Base-by-base conservation (phyloP, 1,140 invertebrate genomes). In the Aleiodes sp. region DNA sequence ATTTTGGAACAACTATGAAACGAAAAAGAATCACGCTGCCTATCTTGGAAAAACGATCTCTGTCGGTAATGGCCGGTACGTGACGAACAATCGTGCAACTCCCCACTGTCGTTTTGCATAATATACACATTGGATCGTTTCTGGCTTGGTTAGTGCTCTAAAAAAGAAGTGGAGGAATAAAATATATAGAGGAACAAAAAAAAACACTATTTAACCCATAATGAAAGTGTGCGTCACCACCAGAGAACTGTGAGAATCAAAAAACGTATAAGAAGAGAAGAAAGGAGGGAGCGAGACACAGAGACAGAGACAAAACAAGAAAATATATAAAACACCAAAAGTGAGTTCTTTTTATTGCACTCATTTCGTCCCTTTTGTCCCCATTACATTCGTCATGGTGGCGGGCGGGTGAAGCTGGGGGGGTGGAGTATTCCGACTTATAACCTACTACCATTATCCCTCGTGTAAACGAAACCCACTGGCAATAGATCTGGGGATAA, bases 11-110 rank as follows among this genome's bases (percentile, higher is more conserved):
- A 74, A 76, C 70, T 72, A 73, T 70, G 74, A 61, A 65, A 74
- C 77, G 71, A 70, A 65, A 71, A 65, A 66, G 69, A 62, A 52
- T 52, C 46, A 52, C 16, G 41, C n/a, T n/a, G 43, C 46, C 72
- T 76, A 75, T 78, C 77, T 68, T 64, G 56, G 24, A 75, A 73
- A 73, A 76, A 73, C 61, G 70, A 76, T 76, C 75, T 76, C 43
- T 72, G 70, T 62, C 73, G 65, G 66, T 80, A 81, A 80, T 80
- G 74, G 77, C 67, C 70, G 64, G 52, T 80, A 80, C 78, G 78
- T 80, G 79, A 81, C 78, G 73, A 73, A 64, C n/a, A 29, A 67
- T 29, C 10, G n/a, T 59, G 56, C 63, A 69, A 71, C 73, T 70
- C 75, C 72, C 28, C 10, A 64, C 9, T 68, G 70, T 62, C 69